These are phyloP conservation scores for Branchinecta sandiegonensis DNA, from an alignment of 2,888 invertebrate species.

Conservation along the genomic window DNA sequence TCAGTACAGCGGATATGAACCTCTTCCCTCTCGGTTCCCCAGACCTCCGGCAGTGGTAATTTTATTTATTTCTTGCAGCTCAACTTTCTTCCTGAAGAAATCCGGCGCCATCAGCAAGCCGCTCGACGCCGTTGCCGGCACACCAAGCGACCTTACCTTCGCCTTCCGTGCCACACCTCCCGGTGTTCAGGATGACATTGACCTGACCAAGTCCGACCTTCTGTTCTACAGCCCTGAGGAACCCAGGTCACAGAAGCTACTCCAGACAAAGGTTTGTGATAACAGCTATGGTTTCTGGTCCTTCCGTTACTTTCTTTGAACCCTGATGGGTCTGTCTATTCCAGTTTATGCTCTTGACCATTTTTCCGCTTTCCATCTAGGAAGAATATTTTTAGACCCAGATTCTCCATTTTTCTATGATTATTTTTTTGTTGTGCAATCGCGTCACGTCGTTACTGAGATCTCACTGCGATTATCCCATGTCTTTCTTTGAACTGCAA, in stretches of 20 bases:
- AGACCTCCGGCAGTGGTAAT: no score
- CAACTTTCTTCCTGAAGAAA: slow-evolving; percentile 21
- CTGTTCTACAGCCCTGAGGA: slow-evolving; percentile 22
- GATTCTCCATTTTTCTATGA: no score
- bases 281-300: not conserved
- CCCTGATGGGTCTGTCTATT: no score
- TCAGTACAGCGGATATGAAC: no score
- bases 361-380: no score
- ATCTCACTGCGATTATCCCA: no score
- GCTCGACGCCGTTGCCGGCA: slow-evolving; percentile 17
- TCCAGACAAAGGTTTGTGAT: slow-evolving; percentile 22
- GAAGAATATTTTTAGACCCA: no score
- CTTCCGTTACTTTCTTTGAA: not conserved
- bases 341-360: no score
- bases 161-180: slow-evolving; percentile 20
- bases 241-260: slow-evolving; percentile 19
- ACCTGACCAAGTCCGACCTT: slow-evolving; percentile 20
- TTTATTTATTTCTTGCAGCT: not conserved
- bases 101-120: slow-evolving; percentile 22
- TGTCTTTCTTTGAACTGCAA: no score
- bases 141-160: slow-evolving; percentile 18
- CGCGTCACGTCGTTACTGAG: no score
- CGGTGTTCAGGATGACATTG: slow-evolving; percentile 19
- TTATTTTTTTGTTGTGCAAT: no score
- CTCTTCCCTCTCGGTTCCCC: no score